Percentiles rank a stretch among this genome's conserved stretches.
Conservation (phyloP, 1,140 invertebrate genomes). For the Leptinotarsa undecemlineata region DNA sequence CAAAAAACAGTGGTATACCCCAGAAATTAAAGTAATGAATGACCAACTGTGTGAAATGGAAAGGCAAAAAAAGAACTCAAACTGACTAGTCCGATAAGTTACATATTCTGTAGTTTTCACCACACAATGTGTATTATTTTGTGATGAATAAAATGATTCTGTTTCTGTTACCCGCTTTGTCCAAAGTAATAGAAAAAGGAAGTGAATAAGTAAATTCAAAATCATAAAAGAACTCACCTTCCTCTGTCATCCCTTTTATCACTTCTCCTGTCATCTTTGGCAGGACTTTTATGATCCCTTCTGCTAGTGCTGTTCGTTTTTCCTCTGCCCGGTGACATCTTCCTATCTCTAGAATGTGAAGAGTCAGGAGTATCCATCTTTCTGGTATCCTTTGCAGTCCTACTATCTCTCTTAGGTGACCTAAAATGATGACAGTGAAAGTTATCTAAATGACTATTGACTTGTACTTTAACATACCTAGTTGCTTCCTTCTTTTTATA, state of each 20-base stretch:
- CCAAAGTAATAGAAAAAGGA: too few species aligned
- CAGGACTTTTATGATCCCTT: constrained; percentile 44
- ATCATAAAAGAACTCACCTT: constrained; percentile 28
- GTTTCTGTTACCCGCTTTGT: too few species aligned
- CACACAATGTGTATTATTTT: too few species aligned
- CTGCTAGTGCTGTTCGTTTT: constrained; percentile 36
- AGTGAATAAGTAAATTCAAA: too few species aligned
- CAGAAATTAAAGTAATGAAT: too few species aligned
- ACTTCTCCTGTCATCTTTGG: constrained; percentile 45
- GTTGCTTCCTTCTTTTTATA: constrained; percentile 47
- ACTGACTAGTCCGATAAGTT: too few species aligned
- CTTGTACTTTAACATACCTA: neutral
- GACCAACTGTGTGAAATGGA: too few species aligned
- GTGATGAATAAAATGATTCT: too few species aligned
- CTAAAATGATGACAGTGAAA: neutral
- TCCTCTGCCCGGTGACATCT: constrained; percentile 44
- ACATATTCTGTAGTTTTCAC: too few species aligned
- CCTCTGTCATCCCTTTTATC: constrained; percentile 48
- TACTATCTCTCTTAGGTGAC: constrained; percentile 47
- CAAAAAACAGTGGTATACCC: too few species aligned
- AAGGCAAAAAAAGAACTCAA: too few species aligned
- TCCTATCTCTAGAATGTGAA: constrained; percentile 49
- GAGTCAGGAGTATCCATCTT: constrained; percentile 53
- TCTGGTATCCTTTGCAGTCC: constrained; percentile 44
- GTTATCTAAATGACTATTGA: too few species aligned